phyloP scores from a whole-genome alignment of 1,140 invertebrate species.

The Oedothorax gibbosus region DNA sequence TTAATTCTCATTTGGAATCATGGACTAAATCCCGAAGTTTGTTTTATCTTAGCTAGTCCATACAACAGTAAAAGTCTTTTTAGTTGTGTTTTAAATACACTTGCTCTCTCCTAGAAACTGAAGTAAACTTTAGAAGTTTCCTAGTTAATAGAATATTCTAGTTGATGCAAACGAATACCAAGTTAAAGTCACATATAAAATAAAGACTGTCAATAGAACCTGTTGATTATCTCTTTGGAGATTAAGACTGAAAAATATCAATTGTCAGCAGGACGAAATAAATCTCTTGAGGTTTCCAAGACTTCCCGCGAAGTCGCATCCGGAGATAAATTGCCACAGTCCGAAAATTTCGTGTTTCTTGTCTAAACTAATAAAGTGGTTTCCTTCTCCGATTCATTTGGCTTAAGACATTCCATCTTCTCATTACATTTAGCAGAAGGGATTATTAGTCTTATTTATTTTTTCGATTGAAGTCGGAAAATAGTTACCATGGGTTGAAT shows the following conservation, averaged over 20 bases:
- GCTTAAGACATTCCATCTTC: background rate
- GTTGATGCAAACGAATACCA: too few relatives aligned
- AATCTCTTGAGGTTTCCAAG: constrained; percentile 31
- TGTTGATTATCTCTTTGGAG: constrained; percentile 19
- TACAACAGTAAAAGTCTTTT: too few relatives aligned
- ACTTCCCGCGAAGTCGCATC: background rate
- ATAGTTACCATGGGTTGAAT: too few relatives aligned
- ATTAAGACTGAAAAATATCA: constrained; percentile 37
- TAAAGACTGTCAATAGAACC: background rate
- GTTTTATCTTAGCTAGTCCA: too few relatives aligned
- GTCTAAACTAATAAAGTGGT: constrained; percentile 38
- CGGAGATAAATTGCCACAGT: constrained; percentile 10
- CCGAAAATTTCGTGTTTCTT: constrained; percentile 22
- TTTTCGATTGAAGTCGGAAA: background rate
- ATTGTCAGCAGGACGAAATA: constrained; percentile 25
- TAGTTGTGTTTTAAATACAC: too few relatives aligned
- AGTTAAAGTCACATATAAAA: too few relatives aligned
- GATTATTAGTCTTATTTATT: background rate
- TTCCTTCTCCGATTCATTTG: constrained; percentile 7
- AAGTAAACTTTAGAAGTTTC: too few relatives aligned
- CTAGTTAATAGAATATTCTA: too few relatives aligned
- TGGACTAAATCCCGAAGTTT: too few relatives aligned
- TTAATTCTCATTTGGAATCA: too few relatives aligned
- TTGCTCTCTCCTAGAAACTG: too few relatives aligned
- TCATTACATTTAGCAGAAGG: constrained; percentile 9